Base-by-base conservation (phyloP, 2,888 invertebrate genomes). In the Noctua fimbriata region DNA sequence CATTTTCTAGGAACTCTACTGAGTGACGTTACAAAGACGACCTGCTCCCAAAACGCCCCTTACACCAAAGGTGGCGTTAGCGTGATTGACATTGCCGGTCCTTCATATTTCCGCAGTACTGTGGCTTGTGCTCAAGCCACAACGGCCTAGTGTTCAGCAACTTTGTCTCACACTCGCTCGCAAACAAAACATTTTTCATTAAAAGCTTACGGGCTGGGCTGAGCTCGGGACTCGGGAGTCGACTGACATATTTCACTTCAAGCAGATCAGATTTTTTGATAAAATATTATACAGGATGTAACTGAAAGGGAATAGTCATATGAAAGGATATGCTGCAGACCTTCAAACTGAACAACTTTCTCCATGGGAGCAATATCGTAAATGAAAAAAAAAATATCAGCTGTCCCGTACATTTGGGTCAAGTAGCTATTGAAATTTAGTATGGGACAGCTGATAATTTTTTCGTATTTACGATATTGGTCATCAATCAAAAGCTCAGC, bases 121-220 rank as follows among this genome's bases (percentile, higher is more conserved):
- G 69, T 9, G 49, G 36, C 14, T 7, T 21, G n/a, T 12, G 52
- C 18, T n/a, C 9, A 44, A 16, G 32, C 28, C n/a, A 28, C 28
- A n/a, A 36, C 47, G 21, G 41, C 14, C 24, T 9, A 1, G 16
- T 16, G 16, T 41, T 36, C 12, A 14, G 16, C 36, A 16, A 78
- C 63, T 72, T 79, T 72, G 65, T 74, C 73, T 52, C 65, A 55
- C 82, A 82, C 55, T 78, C 69, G 21, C n/a, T 41, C 52, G 60
- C 70, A 66, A 82, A 88, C 83, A 84, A 86, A 86, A 88, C 78
- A 86, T 84, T 83, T 87, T 84, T 87, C 86, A 82, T 88, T 88
- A 88, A 82, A 86, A 85, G 44, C 76, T 73, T 44, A 72, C 24
- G 36, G 44, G n/a, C 18, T n/a, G n/a, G 14, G 14, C n/a, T n/a